Evolutionary conservation across 1,140 invertebrate species (phyloP).

Genomic region (Drosophila oshimai): DNA sequence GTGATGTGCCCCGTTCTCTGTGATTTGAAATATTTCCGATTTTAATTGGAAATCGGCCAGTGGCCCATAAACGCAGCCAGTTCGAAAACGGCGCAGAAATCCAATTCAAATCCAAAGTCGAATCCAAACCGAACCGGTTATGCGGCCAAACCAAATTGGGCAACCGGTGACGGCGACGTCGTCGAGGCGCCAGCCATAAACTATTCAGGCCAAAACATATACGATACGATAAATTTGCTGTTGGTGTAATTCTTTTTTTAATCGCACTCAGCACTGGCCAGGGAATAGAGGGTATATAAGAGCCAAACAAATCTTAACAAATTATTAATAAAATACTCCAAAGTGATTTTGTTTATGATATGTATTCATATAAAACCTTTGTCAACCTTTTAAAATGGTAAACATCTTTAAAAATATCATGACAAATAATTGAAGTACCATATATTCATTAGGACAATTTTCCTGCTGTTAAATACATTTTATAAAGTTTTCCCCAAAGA

Average conservation of each 20-base stretch:
- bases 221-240: constrained; percentile 10
- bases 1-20: neutral
- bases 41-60: constrained; percentile 66
- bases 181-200: constrained; percentile 65
- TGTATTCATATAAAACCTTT: neutral
- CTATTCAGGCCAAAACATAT: constrained; percentile 69
- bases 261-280: neutral
- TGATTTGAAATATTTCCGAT: constrained; percentile 57
- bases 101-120: constrained; percentile 1
- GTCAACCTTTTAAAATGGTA: no score
- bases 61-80: constrained; percentile 41
- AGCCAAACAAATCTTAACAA: no score
- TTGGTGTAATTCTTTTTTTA: constrained; percentile 15
- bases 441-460: no score
- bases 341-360: no score
- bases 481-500: no score
- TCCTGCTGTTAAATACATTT: no score
- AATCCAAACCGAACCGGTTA: constrained; percentile 57
- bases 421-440: no score
- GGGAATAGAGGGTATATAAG: neutral
- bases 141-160: constrained; percentile 63
- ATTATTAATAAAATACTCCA: no score
- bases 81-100: constrained; percentile 7
- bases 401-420: no score
- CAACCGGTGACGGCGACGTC: constrained; percentile 37